Base-by-base conservation (phyloP, 2,888 invertebrate genomes). In the Monochamus alternatus region DNA sequence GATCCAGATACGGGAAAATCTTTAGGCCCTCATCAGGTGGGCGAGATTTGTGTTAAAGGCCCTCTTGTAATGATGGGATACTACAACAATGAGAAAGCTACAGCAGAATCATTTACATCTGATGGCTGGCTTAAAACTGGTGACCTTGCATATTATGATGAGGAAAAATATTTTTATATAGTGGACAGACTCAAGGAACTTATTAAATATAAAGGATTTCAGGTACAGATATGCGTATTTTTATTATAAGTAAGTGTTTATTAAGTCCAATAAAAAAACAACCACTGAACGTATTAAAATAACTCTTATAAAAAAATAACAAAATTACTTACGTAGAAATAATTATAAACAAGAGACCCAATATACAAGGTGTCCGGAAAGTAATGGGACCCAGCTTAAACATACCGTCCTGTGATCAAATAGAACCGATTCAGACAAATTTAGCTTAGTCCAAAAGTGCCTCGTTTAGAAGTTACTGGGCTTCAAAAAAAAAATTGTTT, bases 131-230 rank as follows among this genome's bases (percentile, higher is more conserved):
- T 95, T 10, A 92, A 93, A 80, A 93, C 94, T 44, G 97, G 97
- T 0, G 97, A 97, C 87, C 90, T 97, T 80, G 97, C 95, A 0
- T 96, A 95, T 87, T 95, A 93, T 82, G 96, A 97, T 85, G 87
- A 92, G 0, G 93, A 96, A 14, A 93, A 93, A 0, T 93, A 91
- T 87, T 94, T 96, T 88, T 96, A 92, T 85, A 93, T 97, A 78
- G 94, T 96, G 0, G 97, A 97, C 87, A 90, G 97, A 76, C 89
- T 96, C 30, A 97, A 97, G 87, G 97, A 97, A 86, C 92, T 97
- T 38, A 97, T 97, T 84, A 97, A 97, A 88, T 96, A 96, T 85
- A 97, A 97, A 87, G 96, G 94, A 59, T 95, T 93, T 84, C 94
- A 95, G 92, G 95, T 95, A 22, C 22, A 22, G 0, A 22, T 22